phyloP scores from a whole-genome alignment of 2,888 invertebrate species.

The Tetragonula carbonaria region DNA sequence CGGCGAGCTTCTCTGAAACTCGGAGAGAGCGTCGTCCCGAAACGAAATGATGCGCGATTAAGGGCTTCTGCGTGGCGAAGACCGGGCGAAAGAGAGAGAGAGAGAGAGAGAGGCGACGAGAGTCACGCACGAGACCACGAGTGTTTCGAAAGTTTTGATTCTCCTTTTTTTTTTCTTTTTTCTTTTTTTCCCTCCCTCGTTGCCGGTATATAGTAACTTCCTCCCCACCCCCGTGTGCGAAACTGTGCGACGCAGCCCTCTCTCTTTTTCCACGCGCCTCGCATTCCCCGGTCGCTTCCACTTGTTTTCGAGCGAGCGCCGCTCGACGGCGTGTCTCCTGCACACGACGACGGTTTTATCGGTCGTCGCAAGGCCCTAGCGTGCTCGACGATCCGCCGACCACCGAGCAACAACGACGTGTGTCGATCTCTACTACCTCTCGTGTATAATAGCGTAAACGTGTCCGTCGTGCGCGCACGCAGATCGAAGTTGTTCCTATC shows the following conservation, averaged over 20 bases:
- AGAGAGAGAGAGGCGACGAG: too few relatives aligned
- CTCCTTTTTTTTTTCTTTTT: background rate
- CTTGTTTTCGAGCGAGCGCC: constrained; percentile 55
- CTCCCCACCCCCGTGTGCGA: constrained; percentile 32
- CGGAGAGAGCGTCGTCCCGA: too few relatives aligned
- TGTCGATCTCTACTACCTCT: constrained; percentile 2
- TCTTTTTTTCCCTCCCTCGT: too few relatives aligned
- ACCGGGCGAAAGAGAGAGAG: too few relatives aligned
- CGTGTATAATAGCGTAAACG: background rate
- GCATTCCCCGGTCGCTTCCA: constrained; percentile 64
- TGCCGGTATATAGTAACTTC: constrained; percentile 38
- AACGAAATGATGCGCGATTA: too few relatives aligned
- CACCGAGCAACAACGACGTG: constrained; percentile 30
- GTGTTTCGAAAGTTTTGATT: constrained; percentile 63
- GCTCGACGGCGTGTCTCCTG: constrained; percentile 39
- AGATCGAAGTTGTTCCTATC: constrained; percentile 17
- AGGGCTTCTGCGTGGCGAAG: too few relatives aligned
- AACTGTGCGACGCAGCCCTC: constrained; percentile 59
- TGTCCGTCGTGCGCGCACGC: background rate
- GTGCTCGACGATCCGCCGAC: background rate
- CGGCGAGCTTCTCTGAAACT: too few relatives aligned
- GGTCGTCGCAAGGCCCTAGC: constrained; percentile 40
- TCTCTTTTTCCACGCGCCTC: constrained; percentile 64
- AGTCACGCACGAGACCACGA: background rate
- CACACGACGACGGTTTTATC: constrained; percentile 49